Evolutionary conservation across 2,797 vertebrate species (phyloP).

Genomic region (Poeciliopsis infans): DNA sequence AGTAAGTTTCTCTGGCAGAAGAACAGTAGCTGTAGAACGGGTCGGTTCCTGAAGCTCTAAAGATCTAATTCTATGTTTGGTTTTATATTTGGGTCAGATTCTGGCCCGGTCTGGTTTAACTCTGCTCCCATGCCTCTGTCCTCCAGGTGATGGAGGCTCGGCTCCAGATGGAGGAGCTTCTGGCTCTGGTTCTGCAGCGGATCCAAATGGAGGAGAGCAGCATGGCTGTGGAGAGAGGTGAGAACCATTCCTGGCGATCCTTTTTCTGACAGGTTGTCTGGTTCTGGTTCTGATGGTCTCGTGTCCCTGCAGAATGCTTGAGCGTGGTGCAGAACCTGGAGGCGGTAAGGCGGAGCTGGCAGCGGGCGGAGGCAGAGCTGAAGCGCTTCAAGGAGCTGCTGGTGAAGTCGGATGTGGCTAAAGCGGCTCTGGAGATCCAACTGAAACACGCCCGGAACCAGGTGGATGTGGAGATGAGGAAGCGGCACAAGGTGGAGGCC

Average conservation of each 20-base stretch:
- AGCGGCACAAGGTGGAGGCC: constrained; percentile 80
- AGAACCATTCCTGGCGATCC: too few species aligned
- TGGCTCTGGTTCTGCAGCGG: constrained; percentile 57
- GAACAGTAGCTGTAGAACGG: too few species aligned
- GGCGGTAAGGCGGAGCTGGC: constrained; percentile 58
- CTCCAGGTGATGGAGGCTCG: constrained; percentile 39
- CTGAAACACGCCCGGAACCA: constrained; percentile 80
- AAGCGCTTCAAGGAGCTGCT: constrained; percentile 79
- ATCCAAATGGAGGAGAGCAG: constrained; percentile 50
- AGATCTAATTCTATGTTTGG: too few species aligned
- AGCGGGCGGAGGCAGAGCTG: constrained; percentile 64
- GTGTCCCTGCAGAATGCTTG: constrained; percentile 64
- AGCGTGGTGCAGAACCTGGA: constrained; percentile 76
- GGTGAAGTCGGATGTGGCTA: constrained; percentile 80
- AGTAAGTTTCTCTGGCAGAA: too few species aligned
- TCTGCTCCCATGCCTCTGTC: neutral
- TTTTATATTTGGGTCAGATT: neutral
- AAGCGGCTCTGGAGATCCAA: constrained; percentile 72
- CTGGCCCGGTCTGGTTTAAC: neutral
- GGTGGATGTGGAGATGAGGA: constrained; percentile 89
- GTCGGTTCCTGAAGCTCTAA: too few species aligned
- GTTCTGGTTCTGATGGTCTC: neutral
- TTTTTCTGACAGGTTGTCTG: neutral
- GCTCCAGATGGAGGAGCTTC: constrained; percentile 48
- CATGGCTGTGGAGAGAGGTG: constrained; percentile 36